phyloP scores from a whole-genome alignment of 1,140 invertebrate species.

The Hestina assimilis region DNA sequence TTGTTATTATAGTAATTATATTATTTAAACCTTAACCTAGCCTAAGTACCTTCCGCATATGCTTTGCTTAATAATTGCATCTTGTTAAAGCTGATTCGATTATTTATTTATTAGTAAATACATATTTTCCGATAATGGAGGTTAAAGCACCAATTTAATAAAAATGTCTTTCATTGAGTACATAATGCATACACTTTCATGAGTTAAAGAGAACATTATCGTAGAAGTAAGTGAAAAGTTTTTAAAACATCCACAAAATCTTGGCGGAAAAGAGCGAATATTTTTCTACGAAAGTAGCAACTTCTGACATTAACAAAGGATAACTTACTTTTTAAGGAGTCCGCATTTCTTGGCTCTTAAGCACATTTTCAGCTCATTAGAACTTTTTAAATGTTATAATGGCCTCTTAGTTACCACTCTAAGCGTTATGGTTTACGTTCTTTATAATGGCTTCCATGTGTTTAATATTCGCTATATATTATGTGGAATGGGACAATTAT shows the following conservation, averaged over 20 bases:
- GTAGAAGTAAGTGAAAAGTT: slow-evolving; percentile 24
- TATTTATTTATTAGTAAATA: too few relatives aligned
- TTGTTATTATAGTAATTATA: too few relatives aligned
- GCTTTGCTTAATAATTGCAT: too few relatives aligned
- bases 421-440: background rate
- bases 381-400: slow-evolving; percentile 10
- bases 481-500: too few relatives aligned
- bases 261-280: slow-evolving; percentile 26
- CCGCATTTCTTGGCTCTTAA: slow-evolving; percentile 13
- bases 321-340: slow-evolving; percentile 14
- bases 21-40: too few relatives aligned
- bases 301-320: slow-evolving; percentile 29
- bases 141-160: too few relatives aligned
- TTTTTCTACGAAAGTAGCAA: slow-evolving; percentile 22
- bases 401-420: background rate
- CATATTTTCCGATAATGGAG: too few relatives aligned
- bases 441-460: background rate
- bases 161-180: slow-evolving; percentile 9
- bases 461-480: too few relatives aligned
- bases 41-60: too few relatives aligned
- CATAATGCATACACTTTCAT: slow-evolving; percentile 11
- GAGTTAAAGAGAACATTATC: slow-evolving; percentile 12
- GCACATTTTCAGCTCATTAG: slow-evolving; percentile 10
- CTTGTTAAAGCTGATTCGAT: too few relatives aligned
- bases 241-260: slow-evolving; percentile 25